These are phyloP conservation scores for Antedon mediterranea DNA, from an alignment of 53 echinoderm and acorn worm genomes.

Conservation along the genomic window DNA sequence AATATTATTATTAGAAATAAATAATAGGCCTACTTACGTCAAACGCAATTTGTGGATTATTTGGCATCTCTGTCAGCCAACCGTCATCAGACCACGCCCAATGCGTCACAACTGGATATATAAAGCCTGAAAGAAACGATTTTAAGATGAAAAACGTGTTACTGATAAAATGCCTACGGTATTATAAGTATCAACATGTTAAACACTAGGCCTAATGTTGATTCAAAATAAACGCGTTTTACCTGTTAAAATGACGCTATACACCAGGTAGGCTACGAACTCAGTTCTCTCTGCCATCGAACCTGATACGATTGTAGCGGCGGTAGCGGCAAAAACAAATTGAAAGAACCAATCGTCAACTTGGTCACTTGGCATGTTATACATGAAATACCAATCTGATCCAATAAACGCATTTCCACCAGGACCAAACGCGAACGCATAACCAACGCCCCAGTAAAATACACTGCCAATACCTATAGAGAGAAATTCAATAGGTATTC, in stretches of 20 bases:
- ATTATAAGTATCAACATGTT: no score
- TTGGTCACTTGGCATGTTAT: constrained; percentile 6
- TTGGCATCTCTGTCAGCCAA: constrained; percentile 12
- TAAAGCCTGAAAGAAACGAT: constrained; percentile 9
- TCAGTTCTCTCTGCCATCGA: constrained; percentile 69
- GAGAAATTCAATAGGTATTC: no score
- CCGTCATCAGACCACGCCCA: constrained; percentile 30
- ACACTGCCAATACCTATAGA: constrained; percentile 42
- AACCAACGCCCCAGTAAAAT: constrained; percentile 49
- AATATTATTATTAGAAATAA: no score
- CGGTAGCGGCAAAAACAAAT: constrained; percentile 70
- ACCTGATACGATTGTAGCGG: constrained; percentile 67
- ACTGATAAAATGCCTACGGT: no score
- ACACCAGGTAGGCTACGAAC: constrained; percentile 40
- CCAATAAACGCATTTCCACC: constrained; percentile 46
- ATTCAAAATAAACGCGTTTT: background rate
- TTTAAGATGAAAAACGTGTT: no score
- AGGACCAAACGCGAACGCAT: constrained; percentile 60
- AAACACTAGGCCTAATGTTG: no score
- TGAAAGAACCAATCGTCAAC: constrained; percentile 59
- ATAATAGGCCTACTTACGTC: background rate
- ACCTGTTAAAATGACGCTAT: constrained; percentile 38
- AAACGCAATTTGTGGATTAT: background rate
- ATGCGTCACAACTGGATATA: constrained; percentile 26
- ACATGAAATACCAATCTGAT: constrained; percentile 44